phyloP scores from a whole-genome alignment of 2,113 vertebrate species.

The Heterotilapia buettikoferi region DNA sequence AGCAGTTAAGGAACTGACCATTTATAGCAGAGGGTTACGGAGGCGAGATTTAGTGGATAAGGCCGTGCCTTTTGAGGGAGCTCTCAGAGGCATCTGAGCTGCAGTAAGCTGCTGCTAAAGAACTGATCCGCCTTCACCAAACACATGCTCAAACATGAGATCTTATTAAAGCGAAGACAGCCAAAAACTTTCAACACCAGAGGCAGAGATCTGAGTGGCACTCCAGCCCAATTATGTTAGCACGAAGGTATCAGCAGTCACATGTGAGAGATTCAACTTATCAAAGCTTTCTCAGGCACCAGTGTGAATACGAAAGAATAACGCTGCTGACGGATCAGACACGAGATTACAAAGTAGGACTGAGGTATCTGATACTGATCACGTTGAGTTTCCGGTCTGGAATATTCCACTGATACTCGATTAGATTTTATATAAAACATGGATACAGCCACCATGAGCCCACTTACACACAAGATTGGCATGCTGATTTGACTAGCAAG shows the following conservation, averaged over 20 bases:
- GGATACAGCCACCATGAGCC: not conserved
- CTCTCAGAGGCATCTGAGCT: not conserved
- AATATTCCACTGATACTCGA: not conserved
- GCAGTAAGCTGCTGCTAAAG: not conserved
- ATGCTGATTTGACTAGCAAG: not conserved
- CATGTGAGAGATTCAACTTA: not conserved
- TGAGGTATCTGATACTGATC: not conserved
- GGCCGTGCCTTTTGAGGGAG: not conserved
- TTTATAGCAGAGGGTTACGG: slow-evolving; percentile 14
- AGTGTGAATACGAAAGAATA: not conserved
- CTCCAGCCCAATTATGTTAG: not conserved
- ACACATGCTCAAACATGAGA: not conserved
- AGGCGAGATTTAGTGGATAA: not conserved
- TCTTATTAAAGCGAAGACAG: not conserved
- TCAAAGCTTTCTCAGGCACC: not conserved
- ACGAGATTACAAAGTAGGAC: not conserved
- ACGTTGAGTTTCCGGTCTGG: not conserved
- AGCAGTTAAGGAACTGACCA: not conserved
- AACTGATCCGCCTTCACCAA: slow-evolving; percentile 27
- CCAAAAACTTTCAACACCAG: not conserved
- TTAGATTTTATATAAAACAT: not conserved
- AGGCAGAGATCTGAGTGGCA: not conserved
- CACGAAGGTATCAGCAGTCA: not conserved
- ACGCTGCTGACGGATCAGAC: not conserved
- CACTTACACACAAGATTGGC: not conserved